Percentiles rank a stretch among this genome's conserved stretches.
Conservation (phyloP, 2,113 vertebrate species). For the Neogobius melanostomus region DNA sequence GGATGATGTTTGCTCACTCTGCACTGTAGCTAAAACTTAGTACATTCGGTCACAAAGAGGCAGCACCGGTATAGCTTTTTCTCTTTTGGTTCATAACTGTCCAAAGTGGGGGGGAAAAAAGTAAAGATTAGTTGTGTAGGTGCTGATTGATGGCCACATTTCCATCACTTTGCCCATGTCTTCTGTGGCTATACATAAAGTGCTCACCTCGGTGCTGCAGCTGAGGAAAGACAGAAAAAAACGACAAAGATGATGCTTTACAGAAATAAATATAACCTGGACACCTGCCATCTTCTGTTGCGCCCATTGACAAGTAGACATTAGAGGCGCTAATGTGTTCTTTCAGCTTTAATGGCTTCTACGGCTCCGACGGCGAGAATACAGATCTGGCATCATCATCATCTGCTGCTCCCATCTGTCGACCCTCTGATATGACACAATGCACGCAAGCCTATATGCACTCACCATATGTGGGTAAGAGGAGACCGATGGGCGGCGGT, state of each 20-base stretch:
- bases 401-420: constrained; percentile 79
- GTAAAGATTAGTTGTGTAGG: too few species aligned
- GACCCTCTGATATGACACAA: constrained; percentile 21
- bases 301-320: constrained; percentile 11
- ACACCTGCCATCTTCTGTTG: not conserved
- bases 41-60: not conserved
- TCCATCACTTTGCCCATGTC: too few species aligned
- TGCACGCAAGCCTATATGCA: constrained; percentile 10
- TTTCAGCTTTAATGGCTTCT: constrained; percentile 72
- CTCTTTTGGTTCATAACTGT: too few species aligned
- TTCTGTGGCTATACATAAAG: too few species aligned
- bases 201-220: too few species aligned
- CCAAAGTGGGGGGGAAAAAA: too few species aligned
- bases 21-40: not conserved
- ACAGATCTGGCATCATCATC: constrained; percentile 74
- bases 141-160: too few species aligned
- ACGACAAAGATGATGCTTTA: not conserved
- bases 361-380: constrained; percentile 67
- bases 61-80: not conserved
- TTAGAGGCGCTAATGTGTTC: constrained; percentile 65
- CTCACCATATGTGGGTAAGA: constrained; percentile 23
- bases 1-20: not conserved
- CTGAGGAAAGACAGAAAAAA: too few species aligned
- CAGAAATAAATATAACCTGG: not conserved
- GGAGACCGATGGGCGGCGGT: not conserved